A percentile compares a stretch with the other conserved stretches of the same genome.
phyloP scores from a whole-genome alignment of 1,140 invertebrate genomes.

The Tyrophagus putrescentiae region DNA sequence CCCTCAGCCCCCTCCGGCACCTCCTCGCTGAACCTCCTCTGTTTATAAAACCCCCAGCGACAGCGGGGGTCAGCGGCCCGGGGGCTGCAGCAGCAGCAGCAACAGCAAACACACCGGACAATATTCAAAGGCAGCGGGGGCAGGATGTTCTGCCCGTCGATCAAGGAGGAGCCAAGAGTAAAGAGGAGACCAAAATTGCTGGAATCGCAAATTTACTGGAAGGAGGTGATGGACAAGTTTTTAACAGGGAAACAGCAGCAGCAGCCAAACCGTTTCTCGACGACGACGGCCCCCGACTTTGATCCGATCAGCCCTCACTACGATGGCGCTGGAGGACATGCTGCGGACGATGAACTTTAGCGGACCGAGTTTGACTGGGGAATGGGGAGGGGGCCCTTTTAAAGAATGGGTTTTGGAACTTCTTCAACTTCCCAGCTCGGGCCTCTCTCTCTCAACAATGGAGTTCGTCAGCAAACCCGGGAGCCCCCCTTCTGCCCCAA shows the following conservation, averaged over 20 bases:
- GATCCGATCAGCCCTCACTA: constrained; percentile 24
- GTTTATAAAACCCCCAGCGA: background rate
- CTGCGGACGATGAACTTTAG: constrained; percentile 2
- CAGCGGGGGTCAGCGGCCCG: background rate
- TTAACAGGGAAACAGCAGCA: background rate
- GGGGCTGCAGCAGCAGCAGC: background rate
- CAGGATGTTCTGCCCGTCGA: too few relatives aligned
- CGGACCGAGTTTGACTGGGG: background rate
- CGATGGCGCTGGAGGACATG: constrained; percentile 19
- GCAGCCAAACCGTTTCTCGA: background rate
- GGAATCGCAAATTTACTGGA: too few relatives aligned
- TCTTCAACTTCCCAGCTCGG: background rate
- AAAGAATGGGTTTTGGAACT: background rate
- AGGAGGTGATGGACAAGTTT: too few relatives aligned
- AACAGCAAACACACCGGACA: constrained; percentile 5
- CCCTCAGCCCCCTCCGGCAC: constrained; percentile 6
- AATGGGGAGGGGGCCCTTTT: background rate
- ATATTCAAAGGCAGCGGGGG: constrained; percentile 3
- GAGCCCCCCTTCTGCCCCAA: background rate
- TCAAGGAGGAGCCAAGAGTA: too few relatives aligned
- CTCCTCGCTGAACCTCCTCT: background rate
- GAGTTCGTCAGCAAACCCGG: background rate
- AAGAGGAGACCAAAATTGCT: too few relatives aligned
- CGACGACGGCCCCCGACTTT: constrained; percentile 24
- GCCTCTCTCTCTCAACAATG: background rate